Evolutionary conservation across 2,113 vertebrate species (phyloP).

Genomic region (Prolemur simus): DNA sequence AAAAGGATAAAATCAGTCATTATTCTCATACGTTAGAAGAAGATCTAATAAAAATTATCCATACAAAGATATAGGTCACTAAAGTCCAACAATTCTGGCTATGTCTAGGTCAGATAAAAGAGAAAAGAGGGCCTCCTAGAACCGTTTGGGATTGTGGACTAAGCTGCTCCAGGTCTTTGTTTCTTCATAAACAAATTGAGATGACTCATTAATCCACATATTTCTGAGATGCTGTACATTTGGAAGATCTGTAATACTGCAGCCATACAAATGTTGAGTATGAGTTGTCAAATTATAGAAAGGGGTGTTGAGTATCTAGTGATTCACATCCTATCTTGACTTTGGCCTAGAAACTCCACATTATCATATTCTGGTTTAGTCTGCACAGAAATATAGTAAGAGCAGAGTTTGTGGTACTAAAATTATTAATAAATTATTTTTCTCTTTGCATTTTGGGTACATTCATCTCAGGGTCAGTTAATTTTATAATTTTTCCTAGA

Average conservation of each 20-base stretch:
- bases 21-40: slow-evolving; percentile 1
- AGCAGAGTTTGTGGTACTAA: not conserved
- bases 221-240: not conserved
- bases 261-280: not conserved
- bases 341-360: not conserved
- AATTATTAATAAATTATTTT: not conserved
- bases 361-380: not conserved
- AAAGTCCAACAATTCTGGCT: not conserved
- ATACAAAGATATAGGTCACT: not conserved
- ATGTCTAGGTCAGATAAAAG: not conserved
- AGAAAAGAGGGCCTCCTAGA: not conserved
- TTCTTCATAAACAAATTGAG: not conserved
- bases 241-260: not conserved
- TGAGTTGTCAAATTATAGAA: not conserved
- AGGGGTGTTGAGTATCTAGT: not conserved
- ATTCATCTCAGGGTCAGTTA: not conserved
- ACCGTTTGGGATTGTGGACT: not conserved
- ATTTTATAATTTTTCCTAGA: not conserved
- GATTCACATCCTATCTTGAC: not conserved
- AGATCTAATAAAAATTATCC: not conserved
- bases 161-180: not conserved
- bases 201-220: not conserved
- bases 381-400: not conserved
- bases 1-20: not conserved
- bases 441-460: not conserved